These are phyloP conservation scores for Crossocerus cetratus DNA, from an alignment of 2,888 invertebrate species.

Conservation along the genomic window DNA sequence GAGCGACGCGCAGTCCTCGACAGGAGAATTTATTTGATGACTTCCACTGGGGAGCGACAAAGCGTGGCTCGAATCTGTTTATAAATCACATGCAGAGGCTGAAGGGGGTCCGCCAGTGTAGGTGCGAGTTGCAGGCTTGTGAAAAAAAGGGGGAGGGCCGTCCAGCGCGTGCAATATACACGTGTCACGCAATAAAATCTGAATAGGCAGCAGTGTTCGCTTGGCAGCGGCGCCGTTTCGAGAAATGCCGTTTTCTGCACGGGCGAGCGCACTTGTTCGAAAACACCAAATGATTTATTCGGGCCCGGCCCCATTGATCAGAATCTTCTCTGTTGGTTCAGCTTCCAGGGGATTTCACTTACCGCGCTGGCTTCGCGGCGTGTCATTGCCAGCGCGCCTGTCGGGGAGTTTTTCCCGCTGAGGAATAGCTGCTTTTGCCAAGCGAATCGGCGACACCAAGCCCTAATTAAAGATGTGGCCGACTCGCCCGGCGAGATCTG, in stretches of 20 bases:
- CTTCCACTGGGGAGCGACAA: background rate
- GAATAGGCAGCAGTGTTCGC: conserved; percentile 14
- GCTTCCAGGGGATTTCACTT: conserved; percentile 8
- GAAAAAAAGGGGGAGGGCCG: background rate
- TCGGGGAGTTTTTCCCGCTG: no score
- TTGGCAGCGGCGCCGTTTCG: conserved; percentile 21
- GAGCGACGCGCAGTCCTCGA: background rate
- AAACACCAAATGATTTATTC: conserved; percentile 49
- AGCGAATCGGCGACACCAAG: no score
- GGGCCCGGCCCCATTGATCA: conserved; percentile 3
- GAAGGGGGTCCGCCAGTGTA: background rate
- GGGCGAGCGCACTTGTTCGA: conserved; percentile 20
- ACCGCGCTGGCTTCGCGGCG: background rate
- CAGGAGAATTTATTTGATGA: background rate
- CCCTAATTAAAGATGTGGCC: no score
- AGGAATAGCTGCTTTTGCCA: no score
- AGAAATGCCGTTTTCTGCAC: conserved; percentile 19
- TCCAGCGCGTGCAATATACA: conserved; percentile 23
- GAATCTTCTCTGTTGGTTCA: conserved; percentile 11
- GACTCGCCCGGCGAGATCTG: no score
- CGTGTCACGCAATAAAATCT: conserved; percentile 39
- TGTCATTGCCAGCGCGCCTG: background rate
- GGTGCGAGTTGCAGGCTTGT: conserved; percentile 21
- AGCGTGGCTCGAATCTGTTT: conserved; percentile 19
- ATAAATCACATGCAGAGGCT: conserved; percentile 25